Evolutionary conservation across 2,113 vertebrate genomes (phyloP).

Genomic region (Lutjanus erythropterus): DNA sequence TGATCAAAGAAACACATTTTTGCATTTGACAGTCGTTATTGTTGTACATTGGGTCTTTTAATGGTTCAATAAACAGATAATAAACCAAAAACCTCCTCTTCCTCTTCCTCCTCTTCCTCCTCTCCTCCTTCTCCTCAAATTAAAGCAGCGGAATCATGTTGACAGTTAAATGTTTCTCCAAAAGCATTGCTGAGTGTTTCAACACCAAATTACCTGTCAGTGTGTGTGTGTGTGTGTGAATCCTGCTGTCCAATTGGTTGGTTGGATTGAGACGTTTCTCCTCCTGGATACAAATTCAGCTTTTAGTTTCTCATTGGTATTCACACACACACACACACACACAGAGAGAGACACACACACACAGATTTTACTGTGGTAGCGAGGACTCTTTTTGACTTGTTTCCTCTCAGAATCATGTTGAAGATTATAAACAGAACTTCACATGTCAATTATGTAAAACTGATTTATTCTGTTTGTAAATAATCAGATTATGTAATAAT

Average conservation of each 20-base stretch:
- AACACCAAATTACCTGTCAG: conserved; percentile 1
- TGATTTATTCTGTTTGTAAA: too few relatives aligned
- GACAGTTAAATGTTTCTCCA: conserved; percentile 4
- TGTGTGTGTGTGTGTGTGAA: neutral
- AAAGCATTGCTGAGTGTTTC: neutral
- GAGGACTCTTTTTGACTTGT: too few relatives aligned
- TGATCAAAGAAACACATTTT: too few relatives aligned
- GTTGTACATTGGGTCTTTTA: too few relatives aligned
- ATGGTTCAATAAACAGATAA: too few relatives aligned
- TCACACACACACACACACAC: neutral
- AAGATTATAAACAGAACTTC: neutral
- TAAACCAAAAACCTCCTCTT: too few relatives aligned
- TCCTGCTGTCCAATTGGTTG: neutral
- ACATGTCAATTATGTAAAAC: too few relatives aligned
- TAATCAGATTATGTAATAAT: too few relatives aligned
- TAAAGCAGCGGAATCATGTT: neutral
- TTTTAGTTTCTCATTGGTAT: neutral
- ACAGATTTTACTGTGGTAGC: neutral
- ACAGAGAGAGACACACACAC: neutral
- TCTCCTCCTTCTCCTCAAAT: neutral
- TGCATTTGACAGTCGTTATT: too few relatives aligned
- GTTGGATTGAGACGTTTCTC: neutral
- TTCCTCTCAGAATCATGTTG: too few relatives aligned
- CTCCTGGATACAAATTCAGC: neutral
- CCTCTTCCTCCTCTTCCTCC: neutral